Evolutionary conservation across 1,140 invertebrate genomes (phyloP), one percentile per base, ranked within the genome.

Genomic region (Glossosoma conforme): DNA sequence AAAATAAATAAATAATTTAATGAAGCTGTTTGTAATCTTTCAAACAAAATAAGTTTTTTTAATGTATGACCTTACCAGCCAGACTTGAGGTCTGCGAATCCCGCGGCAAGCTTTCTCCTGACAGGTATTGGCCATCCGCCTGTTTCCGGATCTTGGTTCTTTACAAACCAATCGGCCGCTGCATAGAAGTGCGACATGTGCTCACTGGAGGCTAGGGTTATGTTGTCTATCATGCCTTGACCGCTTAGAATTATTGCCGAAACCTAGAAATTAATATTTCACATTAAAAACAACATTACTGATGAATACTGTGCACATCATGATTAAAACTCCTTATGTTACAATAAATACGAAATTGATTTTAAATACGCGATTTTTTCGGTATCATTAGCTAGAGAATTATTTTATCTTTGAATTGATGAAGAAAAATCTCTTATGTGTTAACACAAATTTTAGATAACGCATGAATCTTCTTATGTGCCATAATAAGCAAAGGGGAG

Each of bases 61-160:
- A n/a, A n/a, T n/a, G n/a, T n/a, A n/a, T n/a, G n/a, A 36, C 5
- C 65, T 65, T 61, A 83, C 93, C 93, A 97, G 45, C 92, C 92
- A 11, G 91, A 84, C 53, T 81, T 75, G 24, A 97, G 77, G 55
- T 87, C 84, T 35, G 81, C 77, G 67, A 91, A 85, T n/a, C 86
- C 83, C 41, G 79, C 77, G 11, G 82, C 80, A 51, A 92, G 77
- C 64, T 83, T 84, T 58, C 93, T 73, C 40, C 82, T 78, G 2
- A 95, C 92, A 25, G 86, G 86, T 68, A 93, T 93, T 25, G 86
- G 74, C 93, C 93, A 97, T 20, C 91, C 93, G 60, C 91, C 91
- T 21, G 83, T 78, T 48, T 80, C 70, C 32, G 70, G 60, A 64
- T 93, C 85, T 73, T 98, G 96, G 75, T 92, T 81, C 15, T 74